Conservation (phyloP, 2,888 invertebrate species). For the Periphyllus acericola region DNA sequence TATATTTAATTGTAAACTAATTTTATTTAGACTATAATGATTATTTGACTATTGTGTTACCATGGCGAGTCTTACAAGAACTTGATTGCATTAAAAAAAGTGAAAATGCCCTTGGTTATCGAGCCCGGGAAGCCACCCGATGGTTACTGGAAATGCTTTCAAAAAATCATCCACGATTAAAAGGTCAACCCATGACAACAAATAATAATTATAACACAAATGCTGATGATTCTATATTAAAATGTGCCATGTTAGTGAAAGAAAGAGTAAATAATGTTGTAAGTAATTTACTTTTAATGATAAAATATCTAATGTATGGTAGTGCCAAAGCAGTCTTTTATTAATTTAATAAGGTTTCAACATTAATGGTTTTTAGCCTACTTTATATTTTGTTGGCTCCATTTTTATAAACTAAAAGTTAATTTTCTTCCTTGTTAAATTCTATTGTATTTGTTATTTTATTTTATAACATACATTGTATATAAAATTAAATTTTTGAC, state of each 20-base stretch:
- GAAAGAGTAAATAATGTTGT: conserved; percentile 30
- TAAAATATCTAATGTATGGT: background rate
- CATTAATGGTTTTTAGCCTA: too few species aligned
- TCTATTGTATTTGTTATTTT: too few species aligned
- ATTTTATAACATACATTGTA: background rate
- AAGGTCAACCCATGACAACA: conserved; percentile 49
- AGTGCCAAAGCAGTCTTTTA: too few species aligned
- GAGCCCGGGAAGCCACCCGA: conserved; percentile 38
- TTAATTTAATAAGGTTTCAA: too few species aligned
- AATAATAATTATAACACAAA: background rate
- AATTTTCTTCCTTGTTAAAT: too few species aligned
- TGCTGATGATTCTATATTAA: conserved; percentile 54
- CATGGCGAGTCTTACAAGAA: conserved; percentile 56
- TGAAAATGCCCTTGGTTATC: conserved; percentile 24
- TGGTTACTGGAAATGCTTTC: conserved; percentile 44
- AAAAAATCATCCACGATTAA: conserved; percentile 42
- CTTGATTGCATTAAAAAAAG: conserved; percentile 45
- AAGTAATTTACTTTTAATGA: conserved; percentile 20
- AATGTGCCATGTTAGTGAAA: conserved; percentile 39
- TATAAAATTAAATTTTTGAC: background rate
- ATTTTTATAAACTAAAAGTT: too few species aligned
- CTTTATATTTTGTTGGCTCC: too few species aligned
- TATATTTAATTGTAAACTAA: background rate
- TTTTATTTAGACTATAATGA: conserved; percentile 38
- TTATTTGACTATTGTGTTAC: conserved; percentile 39